Conservation (phyloP, 2,797 vertebrate species). For the Schizopygopsis pylzovi region DNA sequence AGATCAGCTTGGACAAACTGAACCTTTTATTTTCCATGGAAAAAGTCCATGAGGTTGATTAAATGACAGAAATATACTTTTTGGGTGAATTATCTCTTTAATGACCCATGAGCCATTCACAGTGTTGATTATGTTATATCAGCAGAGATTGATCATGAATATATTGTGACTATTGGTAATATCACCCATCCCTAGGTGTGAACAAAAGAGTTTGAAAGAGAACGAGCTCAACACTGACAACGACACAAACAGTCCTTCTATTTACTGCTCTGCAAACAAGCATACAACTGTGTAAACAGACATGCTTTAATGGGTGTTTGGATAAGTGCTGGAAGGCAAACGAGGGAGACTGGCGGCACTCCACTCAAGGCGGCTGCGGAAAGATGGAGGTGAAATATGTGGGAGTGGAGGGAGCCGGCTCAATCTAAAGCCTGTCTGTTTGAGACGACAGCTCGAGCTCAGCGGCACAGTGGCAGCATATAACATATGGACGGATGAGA, state of each 20-base stretch:
- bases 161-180: background rate
- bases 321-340: conserved; percentile 26
- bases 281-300: conserved; percentile 52
- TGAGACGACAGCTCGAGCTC: conserved; percentile 30
- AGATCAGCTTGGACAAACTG: background rate
- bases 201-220: background rate
- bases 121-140: background rate
- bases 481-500: conserved; percentile 47
- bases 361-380: conserved; percentile 14
- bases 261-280: conserved; percentile 53
- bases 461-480: conserved; percentile 27
- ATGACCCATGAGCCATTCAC: background rate
- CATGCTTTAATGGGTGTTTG: conserved; percentile 45
- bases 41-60: conserved; percentile 8
- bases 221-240: background rate
- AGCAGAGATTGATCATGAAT: background rate
- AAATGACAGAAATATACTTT: background rate
- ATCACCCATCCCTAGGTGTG: background rate
- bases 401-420: conserved; percentile 35
- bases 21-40: background rate
- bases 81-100: background rate
- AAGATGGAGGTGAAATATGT: conserved; percentile 22
- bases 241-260: conserved; percentile 42
- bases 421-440: conserved; percentile 27
- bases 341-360: conserved; percentile 3